Base-by-base conservation (phyloP, 2,113 vertebrate species). In the Propithecus coquereli region DNA sequence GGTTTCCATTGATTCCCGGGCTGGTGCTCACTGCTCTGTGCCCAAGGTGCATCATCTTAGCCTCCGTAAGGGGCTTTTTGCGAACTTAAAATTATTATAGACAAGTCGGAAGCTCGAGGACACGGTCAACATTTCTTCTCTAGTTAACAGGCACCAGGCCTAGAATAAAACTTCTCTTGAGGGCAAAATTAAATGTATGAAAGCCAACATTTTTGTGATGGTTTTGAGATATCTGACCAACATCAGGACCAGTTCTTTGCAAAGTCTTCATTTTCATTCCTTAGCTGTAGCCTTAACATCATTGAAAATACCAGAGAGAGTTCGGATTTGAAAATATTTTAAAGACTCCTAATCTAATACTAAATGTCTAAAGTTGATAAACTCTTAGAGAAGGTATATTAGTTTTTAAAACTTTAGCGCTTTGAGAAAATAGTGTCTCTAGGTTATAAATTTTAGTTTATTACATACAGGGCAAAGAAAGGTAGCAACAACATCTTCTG, bases 401-500 rank as follows among this genome's bases (percentile, higher is more conserved):
- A 22, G 23, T 66, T 86, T 91, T 88, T 59, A 30, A 80, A 94
- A 90, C n/a, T 50, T 66, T 4, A 54, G 54, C 34, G 16, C 43
- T 84, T 95, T 20, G 13, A 80, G 85, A 74, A 94, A 66, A 63
- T 20, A 43, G 12, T 66, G 2, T 18, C 34, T 81, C 3, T 25
- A 5, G 20, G 4, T 1, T 84, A 8, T 71, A 8, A 30, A 52
- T n/a, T 61, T 73, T 32, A 22, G 6, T 34, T 45, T 80, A 80
- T 52, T 40, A 63, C 32, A 3, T 25, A 20, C 5, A 3, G 13
- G 30, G n/a, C 23, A 7, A 70, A 34, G 40, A 76, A 50, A 81
- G 9, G 2, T 14, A n/a, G 5, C 52, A 27, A 0, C 5, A 20
- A 3, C 1, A 0, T 73, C 5, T 37, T 54, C 40, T 57, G 17